A percentile compares a stretch with the other conserved stretches of the same genome.
phyloP scores from a whole-genome alignment of 2,797 vertebrate genomes.

The Telmatherina bonti region DNA sequence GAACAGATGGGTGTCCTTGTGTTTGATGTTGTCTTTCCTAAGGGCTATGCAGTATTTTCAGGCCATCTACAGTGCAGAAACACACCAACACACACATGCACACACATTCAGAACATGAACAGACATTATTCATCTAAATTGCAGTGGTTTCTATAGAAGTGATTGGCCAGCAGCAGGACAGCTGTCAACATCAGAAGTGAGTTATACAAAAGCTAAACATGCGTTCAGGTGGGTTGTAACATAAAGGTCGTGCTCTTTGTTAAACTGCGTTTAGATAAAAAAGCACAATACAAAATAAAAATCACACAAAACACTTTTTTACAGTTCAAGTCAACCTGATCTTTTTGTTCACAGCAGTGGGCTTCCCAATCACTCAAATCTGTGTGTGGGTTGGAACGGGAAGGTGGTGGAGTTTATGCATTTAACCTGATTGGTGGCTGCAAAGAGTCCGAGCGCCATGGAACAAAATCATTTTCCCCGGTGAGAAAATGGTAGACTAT shows the following conservation, averaged over 20 bases:
- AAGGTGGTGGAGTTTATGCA: not conserved
- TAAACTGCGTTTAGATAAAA: not conserved
- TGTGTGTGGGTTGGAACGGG: not conserved
- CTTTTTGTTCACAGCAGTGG: constrained; percentile 15
- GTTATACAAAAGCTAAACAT: constrained; percentile 36
- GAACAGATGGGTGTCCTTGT: constrained; percentile 74
- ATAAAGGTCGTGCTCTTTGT: not conserved
- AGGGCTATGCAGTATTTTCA: constrained; percentile 45
- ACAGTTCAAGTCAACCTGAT: not conserved
- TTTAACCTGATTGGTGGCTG: constrained; percentile 26
- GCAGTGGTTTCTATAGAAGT: constrained; percentile 20
- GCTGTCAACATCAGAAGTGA: constrained; percentile 37
- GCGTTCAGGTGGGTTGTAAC: constrained; percentile 24
- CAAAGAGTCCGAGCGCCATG: constrained; percentile 6
- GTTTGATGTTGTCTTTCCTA: constrained; percentile 77
- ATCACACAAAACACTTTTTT: not conserved
- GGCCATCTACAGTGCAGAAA: constrained; percentile 24
- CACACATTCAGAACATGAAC: constrained; percentile 8
- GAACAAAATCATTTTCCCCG: constrained; percentile 14
- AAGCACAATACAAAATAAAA: not conserved
- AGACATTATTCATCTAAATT: constrained; percentile 54
- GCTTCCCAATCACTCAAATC: not conserved
- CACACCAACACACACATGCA: constrained; percentile 8
- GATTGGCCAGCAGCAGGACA: constrained; percentile 48
- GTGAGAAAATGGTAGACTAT: constrained; percentile 11